Conservation (phyloP, 2,113 vertebrate species). For the Pomatostomus ruficeps region DNA sequence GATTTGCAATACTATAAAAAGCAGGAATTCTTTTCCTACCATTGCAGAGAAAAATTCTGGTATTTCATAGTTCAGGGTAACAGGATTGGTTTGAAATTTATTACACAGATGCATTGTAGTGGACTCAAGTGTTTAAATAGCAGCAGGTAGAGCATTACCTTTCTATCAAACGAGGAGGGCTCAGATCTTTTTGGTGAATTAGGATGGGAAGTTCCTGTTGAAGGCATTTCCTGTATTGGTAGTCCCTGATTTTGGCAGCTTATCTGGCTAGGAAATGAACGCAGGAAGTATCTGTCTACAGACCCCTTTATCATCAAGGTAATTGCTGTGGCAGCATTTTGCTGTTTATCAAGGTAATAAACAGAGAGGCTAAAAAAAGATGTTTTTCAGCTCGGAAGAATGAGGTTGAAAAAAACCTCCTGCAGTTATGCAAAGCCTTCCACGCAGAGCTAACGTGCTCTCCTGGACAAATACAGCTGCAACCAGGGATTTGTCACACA, state of each 20-base stretch:
- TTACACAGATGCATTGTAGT: not conserved
- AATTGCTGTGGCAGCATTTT: conserved; percentile 75
- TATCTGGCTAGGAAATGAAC: conserved; percentile 73
- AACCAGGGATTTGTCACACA: not conserved
- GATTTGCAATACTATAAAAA: not conserved
- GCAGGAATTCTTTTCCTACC: not conserved
- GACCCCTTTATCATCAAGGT: conserved; percentile 76
- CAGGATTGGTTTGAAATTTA: not conserved
- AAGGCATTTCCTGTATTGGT: conserved; percentile 74
- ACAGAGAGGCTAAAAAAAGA: conserved; percentile 73
- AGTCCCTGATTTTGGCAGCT: conserved; percentile 66
- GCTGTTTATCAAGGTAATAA: conserved; percentile 74
- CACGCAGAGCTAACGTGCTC: not conserved
- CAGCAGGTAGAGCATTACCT: not conserved
- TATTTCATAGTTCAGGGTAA: not conserved
- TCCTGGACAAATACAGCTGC: no score
- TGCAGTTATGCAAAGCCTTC: not conserved
- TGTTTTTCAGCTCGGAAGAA: conserved; percentile 67
- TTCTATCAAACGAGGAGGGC: not conserved
- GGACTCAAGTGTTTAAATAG: not conserved
- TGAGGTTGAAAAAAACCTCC: not conserved
- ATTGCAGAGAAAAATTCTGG: rapidly evolving
- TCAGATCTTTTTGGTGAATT: not conserved
- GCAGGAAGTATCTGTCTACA: conserved; percentile 83
- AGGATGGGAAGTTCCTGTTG: conserved; percentile 74